phyloP scores from a whole-genome alignment of 2,797 vertebrate genomes.

The Halcyon leucocephala region DNA sequence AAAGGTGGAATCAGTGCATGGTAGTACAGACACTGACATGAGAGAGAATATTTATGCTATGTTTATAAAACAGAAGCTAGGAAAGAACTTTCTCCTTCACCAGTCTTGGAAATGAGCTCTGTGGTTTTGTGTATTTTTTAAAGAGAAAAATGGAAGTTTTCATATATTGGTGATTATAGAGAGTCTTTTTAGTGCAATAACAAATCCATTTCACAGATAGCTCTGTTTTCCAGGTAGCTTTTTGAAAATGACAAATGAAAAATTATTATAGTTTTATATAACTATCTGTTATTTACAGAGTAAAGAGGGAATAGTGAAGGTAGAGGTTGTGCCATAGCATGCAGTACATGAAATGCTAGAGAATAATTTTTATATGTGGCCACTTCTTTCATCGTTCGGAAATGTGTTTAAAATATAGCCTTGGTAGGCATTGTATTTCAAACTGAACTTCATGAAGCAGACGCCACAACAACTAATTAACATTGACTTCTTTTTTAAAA shows the following conservation, averaged over 20 bases:
- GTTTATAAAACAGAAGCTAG: not conserved
- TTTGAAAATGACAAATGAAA: conserved; percentile 43
- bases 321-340: not conserved
- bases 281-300: conserved; percentile 50
- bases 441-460: not conserved
- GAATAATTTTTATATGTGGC: not conserved
- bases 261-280: conserved; percentile 7
- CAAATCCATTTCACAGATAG: not conserved
- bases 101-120: too few species aligned
- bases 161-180: not conserved
- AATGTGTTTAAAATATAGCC: not conserved
- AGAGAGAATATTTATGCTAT: not conserved
- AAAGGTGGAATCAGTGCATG: not conserved
- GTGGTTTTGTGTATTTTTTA: not conserved
- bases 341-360: not conserved
- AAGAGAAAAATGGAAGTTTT: not conserved
- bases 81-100: not conserved
- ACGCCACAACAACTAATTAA: not conserved
- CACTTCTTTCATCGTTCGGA: not conserved
- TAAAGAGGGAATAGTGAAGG: conserved; percentile 24
- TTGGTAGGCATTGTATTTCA: not conserved
- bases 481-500: not conserved
- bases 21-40: not conserved
- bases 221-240: not conserved
- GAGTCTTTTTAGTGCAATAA: not conserved